Base-by-base conservation (phyloP, 2,113 vertebrate genomes). In the Bambusicola thoracicus region DNA sequence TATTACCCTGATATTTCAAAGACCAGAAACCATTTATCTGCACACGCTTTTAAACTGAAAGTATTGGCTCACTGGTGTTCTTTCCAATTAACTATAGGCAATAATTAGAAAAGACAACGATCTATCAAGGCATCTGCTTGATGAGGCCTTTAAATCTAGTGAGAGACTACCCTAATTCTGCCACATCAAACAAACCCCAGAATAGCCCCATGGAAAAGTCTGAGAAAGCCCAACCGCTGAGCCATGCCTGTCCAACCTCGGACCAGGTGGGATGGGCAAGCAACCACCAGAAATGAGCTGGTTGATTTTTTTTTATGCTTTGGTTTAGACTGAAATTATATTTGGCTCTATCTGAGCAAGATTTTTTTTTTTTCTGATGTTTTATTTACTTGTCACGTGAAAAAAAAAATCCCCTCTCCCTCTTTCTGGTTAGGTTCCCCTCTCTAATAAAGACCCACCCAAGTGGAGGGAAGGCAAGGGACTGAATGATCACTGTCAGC, bases 221-320 rank as follows among this genome's bases (percentile, higher is more conserved):
- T 27, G 11, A 30, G 36, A 6, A 48, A 38, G 3, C 44, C 19
- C 1, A 3, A 85, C 21, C 12, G 27, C 38, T 38, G 34, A 81
- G 36, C 43, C 48, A 89, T 24, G 27, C 27, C 48, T 66, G 18
- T 44, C 18, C 11, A 67, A 0, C 24, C 32, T 38, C 34, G 7
- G 36, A 85, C 25, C 32, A 89, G 62, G 41, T 1, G 1, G 10
- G 68, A 43, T 24, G 15, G 27, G 4, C n/a, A 48, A 3, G 6
- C 17, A n/a, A n/a, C n/a, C 0, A 1, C n/a, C 0, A 1, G 48
- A 66, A 62, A 76, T 3, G 2, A 79, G 13, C 25, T 59, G 4
- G 17, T 17, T 81, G 30, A 13, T 8, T 92, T 88, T 11, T 92
- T 85, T 86, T 21, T n/a, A 22, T 78, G 29, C 43, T 90, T 92